These are phyloP conservation scores for Agraylea sexmaculata DNA, from an alignment of 1,140 invertebrate genomes.

Conservation along the genomic window DNA sequence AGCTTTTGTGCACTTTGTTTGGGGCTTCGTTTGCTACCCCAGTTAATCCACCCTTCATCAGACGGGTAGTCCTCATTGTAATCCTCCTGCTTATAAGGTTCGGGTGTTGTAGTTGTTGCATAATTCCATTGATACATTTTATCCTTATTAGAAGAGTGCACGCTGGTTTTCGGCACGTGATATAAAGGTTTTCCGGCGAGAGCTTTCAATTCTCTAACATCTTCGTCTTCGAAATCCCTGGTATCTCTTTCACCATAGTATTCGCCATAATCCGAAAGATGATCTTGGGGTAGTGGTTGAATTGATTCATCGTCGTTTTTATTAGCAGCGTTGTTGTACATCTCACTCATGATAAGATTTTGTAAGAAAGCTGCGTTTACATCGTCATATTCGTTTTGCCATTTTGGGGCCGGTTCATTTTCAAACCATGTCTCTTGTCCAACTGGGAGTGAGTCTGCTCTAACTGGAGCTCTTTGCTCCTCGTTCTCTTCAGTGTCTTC, in stretches of 20 bases:
- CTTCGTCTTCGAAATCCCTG: conserved; percentile 42
- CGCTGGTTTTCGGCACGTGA: conserved; percentile 34
- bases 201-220: conserved; percentile 46
- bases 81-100: conserved; percentile 9
- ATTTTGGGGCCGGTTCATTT: conserved; percentile 32
- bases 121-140: conserved; percentile 13
- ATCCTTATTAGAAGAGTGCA: conserved; percentile 7
- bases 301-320: conserved; percentile 32
- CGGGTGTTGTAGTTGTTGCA: conserved; percentile 10
- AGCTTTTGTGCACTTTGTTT: conserved; percentile 12
- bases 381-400: conserved; percentile 39
- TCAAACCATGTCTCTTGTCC: conserved; percentile 51
- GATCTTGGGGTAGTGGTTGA: conserved; percentile 18
- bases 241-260: conserved; percentile 19
- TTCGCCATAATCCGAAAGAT: conserved; percentile 17
- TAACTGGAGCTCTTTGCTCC: conserved; percentile 15
- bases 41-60: conserved; percentile 39
- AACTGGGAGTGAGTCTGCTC: conserved; percentile 42
- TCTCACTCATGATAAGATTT: conserved; percentile 48
- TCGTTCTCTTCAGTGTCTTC: conserved; percentile 35
- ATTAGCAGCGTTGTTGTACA: conserved; percentile 44
- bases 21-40: conserved; percentile 37
- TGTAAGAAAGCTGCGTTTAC: conserved; percentile 49
- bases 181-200: conserved; percentile 40
- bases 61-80: conserved; percentile 30